These are phyloP conservation scores for Pempheris klunzingeri DNA, from an alignment of 2,797 vertebrate genomes.

Conservation along the genomic window DNA sequence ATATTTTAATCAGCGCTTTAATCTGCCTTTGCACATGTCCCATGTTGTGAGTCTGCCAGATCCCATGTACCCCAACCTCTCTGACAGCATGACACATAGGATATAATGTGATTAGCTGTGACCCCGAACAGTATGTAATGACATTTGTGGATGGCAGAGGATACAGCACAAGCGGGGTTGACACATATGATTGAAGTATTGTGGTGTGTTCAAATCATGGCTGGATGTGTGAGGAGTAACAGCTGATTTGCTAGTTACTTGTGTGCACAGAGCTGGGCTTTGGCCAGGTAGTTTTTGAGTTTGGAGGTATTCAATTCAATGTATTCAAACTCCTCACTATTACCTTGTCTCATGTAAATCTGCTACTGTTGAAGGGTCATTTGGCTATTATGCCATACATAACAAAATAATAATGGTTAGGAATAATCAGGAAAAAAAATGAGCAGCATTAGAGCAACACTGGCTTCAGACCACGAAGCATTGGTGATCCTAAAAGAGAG, in stretches of 20 bases:
- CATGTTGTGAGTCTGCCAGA: slow-evolving; percentile 37
- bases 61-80: slow-evolving; percentile 1
- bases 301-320: background rate
- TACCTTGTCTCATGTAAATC: background rate
- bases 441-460: background rate
- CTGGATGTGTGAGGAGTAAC: slow-evolving; percentile 1
- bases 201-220: slow-evolving; percentile 1
- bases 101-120: slow-evolving; percentile 32
- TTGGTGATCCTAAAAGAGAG: background rate
- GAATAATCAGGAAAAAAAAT: too few relatives aligned
- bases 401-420: background rate
- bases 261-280: background rate
- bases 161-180: slow-evolving; percentile 10
- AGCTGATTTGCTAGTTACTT: background rate
- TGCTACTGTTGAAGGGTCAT: background rate
- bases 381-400: background rate
- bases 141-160: slow-evolving; percentile 26
- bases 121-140: slow-evolving; percentile 39
- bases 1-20: slow-evolving; percentile 28
- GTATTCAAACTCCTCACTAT: background rate
- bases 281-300: background rate
- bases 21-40: slow-evolving; percentile 36
- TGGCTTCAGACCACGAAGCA: background rate
- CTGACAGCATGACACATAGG: background rate
- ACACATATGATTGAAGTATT: slow-evolving; percentile 17